phyloP scores from a whole-genome alignment of 2,113 vertebrate species.

The Leucoraja erinaceus region DNA sequence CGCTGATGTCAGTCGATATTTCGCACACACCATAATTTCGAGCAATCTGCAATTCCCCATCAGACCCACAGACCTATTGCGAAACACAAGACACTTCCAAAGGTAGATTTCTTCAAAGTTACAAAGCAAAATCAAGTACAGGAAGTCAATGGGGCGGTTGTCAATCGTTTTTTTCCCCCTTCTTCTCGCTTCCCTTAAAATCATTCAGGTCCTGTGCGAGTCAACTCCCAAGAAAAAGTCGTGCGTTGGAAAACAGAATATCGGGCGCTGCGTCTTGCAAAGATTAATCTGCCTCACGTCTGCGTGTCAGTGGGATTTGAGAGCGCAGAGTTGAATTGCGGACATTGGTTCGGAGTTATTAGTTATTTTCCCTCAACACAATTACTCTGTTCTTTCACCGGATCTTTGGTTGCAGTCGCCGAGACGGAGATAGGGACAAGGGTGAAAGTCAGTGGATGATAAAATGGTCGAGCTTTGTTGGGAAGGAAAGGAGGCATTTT shows the following conservation, averaged over 20 bases:
- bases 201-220: background rate
- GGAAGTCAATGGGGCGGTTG: background rate
- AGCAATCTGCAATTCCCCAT: background rate
- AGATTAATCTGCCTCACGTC: constrained; percentile 17
- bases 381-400: background rate
- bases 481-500: background rate
- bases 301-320: constrained; percentile 11
- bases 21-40: background rate
- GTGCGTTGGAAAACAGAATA: background rate
- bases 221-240: background rate
- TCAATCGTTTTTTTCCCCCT: no score
- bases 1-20: no score
- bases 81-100: background rate
- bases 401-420: background rate
- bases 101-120: background rate
- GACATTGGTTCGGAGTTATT: constrained; percentile 13
- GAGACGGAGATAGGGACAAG: background rate
- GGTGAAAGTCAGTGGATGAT: background rate
- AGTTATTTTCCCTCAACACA: background rate
- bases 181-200: background rate
- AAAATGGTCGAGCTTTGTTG: background rate
- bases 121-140: background rate
- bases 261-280: background rate
- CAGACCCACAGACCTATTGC: background rate
- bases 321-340: constrained; percentile 1